Conservation (phyloP, 2,888 invertebrate species). For the Calephelis perditalis region DNA sequence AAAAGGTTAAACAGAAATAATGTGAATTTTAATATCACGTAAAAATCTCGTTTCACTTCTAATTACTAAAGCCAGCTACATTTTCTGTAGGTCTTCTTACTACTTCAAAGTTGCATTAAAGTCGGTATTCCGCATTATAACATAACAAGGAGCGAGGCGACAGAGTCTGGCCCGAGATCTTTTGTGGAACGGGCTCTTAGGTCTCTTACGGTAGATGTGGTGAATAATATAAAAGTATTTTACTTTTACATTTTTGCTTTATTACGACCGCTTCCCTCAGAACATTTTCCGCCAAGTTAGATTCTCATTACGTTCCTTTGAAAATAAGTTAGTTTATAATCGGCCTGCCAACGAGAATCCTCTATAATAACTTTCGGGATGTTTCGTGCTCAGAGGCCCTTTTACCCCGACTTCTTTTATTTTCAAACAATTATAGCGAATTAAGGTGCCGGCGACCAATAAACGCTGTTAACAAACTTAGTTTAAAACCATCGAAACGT, state of each 20-base stretch:
- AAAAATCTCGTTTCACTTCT: constrained; percentile 43
- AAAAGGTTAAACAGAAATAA: not conserved
- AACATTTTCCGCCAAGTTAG: constrained; percentile 71
- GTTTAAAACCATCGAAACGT: too few species aligned
- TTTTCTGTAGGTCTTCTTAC: constrained; percentile 46
- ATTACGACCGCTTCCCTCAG: constrained; percentile 40
- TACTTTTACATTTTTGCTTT: constrained; percentile 48
- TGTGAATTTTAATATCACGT: constrained; percentile 29
- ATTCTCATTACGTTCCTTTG: constrained; percentile 73
- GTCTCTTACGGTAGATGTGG: constrained; percentile 44
- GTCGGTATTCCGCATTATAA: constrained; percentile 52
- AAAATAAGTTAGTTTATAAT: constrained; percentile 67
- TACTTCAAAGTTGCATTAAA: constrained; percentile 54
- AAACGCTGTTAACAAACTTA: too few species aligned
- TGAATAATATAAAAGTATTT: constrained; percentile 64
- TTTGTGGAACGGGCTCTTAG: constrained; percentile 51
- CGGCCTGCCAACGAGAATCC: constrained; percentile 59
- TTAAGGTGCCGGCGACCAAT: constrained; percentile 35
- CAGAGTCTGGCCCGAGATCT: constrained; percentile 40
- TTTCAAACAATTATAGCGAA: constrained; percentile 59
- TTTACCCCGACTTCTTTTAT: constrained; percentile 54
- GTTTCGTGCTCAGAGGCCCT: constrained; percentile 41
- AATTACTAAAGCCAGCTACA: constrained; percentile 48
- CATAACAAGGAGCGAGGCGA: constrained; percentile 51
- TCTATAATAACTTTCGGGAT: constrained; percentile 65